phyloP scores from a whole-genome alignment of 2,888 invertebrate genomes.

The Agrilus mali region DNA sequence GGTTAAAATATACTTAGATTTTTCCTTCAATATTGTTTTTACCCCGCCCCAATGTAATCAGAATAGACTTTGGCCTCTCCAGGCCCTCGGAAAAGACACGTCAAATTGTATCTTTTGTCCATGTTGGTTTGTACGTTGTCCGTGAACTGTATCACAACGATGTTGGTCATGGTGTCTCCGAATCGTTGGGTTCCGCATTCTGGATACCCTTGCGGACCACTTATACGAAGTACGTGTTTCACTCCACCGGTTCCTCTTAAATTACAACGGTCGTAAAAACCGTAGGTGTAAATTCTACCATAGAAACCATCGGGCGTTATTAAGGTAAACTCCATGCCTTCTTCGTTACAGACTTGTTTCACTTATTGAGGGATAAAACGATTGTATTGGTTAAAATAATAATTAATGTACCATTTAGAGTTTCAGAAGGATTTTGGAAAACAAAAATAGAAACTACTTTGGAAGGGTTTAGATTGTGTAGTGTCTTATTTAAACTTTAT shows the following conservation, averaged over 20 bases:
- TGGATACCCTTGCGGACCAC: constrained; percentile 85
- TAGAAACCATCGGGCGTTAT: constrained; percentile 80
- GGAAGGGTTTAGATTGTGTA: no score
- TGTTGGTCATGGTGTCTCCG: constrained; percentile 87
- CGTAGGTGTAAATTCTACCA: constrained; percentile 83
- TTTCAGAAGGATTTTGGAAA: no score
- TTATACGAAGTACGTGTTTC: constrained; percentile 69
- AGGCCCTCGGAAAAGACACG: constrained; percentile 83
- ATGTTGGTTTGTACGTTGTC: constrained; percentile 84
- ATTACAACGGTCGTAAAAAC: constrained; percentile 82
- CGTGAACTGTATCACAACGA: constrained; percentile 87
- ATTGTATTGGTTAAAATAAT: not conserved
- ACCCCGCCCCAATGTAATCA: constrained; percentile 83
- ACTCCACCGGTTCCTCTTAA: constrained; percentile 83
- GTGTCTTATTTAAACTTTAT: no score
- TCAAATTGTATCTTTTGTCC: constrained; percentile 83
- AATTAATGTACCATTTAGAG: no score
- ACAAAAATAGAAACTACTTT: no score
- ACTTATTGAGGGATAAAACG: constrained; percentile 40
- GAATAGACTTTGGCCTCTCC: constrained; percentile 90
- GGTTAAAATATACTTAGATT: not conserved
- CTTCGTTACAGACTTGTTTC: constrained; percentile 82
- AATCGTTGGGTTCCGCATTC: constrained; percentile 81
- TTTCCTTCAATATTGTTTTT: constrained; percentile 7
- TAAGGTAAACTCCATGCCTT: constrained; percentile 88